phyloP scores from a whole-genome alignment of 2,888 invertebrate genomes.

The Cactoblastis cactorum region DNA sequence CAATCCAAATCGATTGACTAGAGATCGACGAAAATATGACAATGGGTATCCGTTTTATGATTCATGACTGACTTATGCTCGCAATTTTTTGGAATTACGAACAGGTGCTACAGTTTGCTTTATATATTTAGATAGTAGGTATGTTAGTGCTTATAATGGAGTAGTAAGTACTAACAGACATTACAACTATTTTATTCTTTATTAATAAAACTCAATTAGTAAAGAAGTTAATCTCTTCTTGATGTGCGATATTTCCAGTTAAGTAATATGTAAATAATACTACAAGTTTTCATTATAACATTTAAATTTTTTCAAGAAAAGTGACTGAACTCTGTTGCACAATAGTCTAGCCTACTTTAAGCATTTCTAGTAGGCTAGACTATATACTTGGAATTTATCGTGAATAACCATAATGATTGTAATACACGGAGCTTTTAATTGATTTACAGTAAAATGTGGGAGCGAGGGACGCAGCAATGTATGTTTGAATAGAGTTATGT shows the following conservation, averaged over 20 bases:
- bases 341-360: constrained; percentile 16
- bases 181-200: too few species aligned
- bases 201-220: too few species aligned
- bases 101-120: too few species aligned
- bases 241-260: too few species aligned
- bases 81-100: too few species aligned
- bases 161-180: too few species aligned
- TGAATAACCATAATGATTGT: background rate
- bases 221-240: too few species aligned
- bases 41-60: too few species aligned
- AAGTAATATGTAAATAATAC: too few species aligned
- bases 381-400: background rate
- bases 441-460: background rate
- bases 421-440: constrained; percentile 10
- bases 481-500: constrained; percentile 19
- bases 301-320: constrained; percentile 26
- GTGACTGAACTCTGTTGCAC: constrained; percentile 34
- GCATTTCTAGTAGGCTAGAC: too few species aligned
- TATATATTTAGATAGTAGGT: too few species aligned
- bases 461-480: constrained; percentile 27
- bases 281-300: background rate
- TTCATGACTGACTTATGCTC: background rate
- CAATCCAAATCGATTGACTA: constrained; percentile 10
- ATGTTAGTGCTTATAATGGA: too few species aligned
- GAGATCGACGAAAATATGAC: background rate